phyloP scores from a whole-genome alignment of 2,888 invertebrate genomes.

The Acleris holmiana region DNA sequence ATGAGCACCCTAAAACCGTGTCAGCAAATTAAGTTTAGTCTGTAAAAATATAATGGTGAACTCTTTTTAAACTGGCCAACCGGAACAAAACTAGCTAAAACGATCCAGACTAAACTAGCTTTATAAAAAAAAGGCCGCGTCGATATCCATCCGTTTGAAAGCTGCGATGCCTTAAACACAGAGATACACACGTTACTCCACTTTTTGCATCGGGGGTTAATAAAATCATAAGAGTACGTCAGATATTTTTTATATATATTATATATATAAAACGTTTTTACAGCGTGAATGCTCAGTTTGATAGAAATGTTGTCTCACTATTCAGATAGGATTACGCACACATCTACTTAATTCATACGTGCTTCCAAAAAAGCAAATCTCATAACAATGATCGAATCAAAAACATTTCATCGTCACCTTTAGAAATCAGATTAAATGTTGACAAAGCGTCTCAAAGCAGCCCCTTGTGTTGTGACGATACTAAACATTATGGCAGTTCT shows the following conservation, averaged over 20 bases:
- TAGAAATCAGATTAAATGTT: conserved; percentile 60
- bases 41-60: too few relatives aligned
- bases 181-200: too few relatives aligned
- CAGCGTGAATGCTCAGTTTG: conserved; percentile 19
- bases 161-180: too few relatives aligned
- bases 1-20: too few relatives aligned
- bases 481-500: conserved; percentile 65
- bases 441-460: conserved; percentile 57
- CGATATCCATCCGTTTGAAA: too few relatives aligned
- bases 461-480: conserved; percentile 69
- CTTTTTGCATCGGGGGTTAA: too few relatives aligned
- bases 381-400: conserved; percentile 20
- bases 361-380: conserved; percentile 29
- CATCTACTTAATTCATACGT: conserved; percentile 16
- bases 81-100: too few relatives aligned
- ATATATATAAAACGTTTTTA: conserved; percentile 7
- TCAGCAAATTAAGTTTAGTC: too few relatives aligned
- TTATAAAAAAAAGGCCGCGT: too few relatives aligned
- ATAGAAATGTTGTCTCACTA: conserved; percentile 15
- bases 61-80: too few relatives aligned
- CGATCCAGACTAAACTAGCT: too few relatives aligned
- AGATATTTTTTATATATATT: too few relatives aligned
- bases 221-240: neutral
- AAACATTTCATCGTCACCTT: conserved; percentile 49
- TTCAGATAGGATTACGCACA: conserved; percentile 14